Conservation (phyloP, 2,888 invertebrate genomes). For the Scaptomyza cyrtandrae region DNA sequence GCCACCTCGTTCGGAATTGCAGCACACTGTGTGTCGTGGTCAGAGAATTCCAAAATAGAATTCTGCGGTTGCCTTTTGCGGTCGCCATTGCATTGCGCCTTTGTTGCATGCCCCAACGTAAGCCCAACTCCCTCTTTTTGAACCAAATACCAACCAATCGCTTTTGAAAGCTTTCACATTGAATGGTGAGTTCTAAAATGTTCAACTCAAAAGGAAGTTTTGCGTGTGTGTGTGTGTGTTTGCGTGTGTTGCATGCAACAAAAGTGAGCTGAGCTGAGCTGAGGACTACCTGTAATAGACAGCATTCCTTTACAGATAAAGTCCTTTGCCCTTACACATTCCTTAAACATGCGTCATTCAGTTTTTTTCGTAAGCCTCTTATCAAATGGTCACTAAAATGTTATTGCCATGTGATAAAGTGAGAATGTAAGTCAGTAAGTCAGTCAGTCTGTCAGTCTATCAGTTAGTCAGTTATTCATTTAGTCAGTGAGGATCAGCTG, state of each 20-base stretch:
- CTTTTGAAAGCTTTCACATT: background rate
- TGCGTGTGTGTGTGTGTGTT: background rate
- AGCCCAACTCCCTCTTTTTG: background rate
- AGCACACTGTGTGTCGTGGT: slow-evolving; percentile 24
- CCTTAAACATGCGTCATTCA: slow-evolving; percentile 47
- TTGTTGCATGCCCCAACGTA: slow-evolving; percentile 22
- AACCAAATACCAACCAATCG: slow-evolving; percentile 1
- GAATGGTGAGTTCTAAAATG: background rate
- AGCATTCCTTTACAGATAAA: slow-evolving; percentile 25
- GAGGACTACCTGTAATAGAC: slow-evolving; percentile 34
- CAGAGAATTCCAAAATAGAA: slow-evolving; percentile 60
- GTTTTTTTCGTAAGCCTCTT: slow-evolving; percentile 6
- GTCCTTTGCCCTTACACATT: slow-evolving; percentile 31
- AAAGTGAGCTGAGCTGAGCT: background rate
- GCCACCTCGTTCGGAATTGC: background rate
- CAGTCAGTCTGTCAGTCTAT: no score
- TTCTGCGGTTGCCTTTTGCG: slow-evolving; percentile 67
- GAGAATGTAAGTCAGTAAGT: background rate
- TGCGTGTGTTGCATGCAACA: background rate
- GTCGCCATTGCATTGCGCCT: slow-evolving; percentile 30
- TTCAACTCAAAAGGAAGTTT: background rate
- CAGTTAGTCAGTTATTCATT: no score
- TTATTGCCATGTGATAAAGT: slow-evolving; percentile 27
- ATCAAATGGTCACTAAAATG: slow-evolving; percentile 23
- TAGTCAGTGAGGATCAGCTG: slow-evolving; percentile 1